Evolutionary conservation across 2,797 vertebrate genomes (phyloP).

Genomic region (Ptychobarbus kaznakovi): DNA sequence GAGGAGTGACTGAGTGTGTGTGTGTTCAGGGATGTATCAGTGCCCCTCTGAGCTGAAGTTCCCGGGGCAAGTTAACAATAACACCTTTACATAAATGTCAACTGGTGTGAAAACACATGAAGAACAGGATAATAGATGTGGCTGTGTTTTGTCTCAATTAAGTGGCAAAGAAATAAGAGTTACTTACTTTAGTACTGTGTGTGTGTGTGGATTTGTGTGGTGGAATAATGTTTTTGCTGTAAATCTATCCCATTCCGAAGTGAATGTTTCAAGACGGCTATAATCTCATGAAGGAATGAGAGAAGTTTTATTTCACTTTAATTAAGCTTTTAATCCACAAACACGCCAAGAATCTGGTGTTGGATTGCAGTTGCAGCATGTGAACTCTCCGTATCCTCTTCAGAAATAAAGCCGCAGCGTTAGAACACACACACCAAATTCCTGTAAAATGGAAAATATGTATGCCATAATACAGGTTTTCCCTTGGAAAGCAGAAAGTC

Average conservation of each 20-base stretch:
- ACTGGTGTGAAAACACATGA: constrained; percentile 71
- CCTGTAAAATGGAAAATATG: constrained; percentile 36
- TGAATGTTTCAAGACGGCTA: constrained; percentile 43
- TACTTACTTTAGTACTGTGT: neutral
- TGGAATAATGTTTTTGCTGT: constrained; percentile 35
- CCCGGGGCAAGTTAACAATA: constrained; percentile 70
- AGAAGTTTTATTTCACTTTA: constrained; percentile 56
- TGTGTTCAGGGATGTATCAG: constrained; percentile 23
- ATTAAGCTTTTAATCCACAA: constrained; percentile 68
- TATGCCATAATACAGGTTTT: constrained; percentile 6
- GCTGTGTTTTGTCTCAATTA: constrained; percentile 42
- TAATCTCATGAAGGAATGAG: constrained; percentile 63
- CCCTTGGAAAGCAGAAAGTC: neutral
- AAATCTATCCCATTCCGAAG: constrained; percentile 10
- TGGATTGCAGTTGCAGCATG: constrained; percentile 66
- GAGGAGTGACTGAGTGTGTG: too few relatives aligned
- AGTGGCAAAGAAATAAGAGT: constrained; percentile 21
- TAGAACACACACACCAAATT: constrained; percentile 30
- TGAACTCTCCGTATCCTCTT: constrained; percentile 46
- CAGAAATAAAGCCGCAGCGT: constrained; percentile 24
- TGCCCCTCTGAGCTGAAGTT: constrained; percentile 48
- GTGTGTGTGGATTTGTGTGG: constrained; percentile 5
- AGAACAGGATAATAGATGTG: constrained; percentile 66
- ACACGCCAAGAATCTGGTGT: constrained; percentile 68
- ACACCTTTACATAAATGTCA: constrained; percentile 75